Base-by-base conservation (phyloP, 1,140 invertebrate genomes). In the Holcopasites calliopsidis region DNA sequence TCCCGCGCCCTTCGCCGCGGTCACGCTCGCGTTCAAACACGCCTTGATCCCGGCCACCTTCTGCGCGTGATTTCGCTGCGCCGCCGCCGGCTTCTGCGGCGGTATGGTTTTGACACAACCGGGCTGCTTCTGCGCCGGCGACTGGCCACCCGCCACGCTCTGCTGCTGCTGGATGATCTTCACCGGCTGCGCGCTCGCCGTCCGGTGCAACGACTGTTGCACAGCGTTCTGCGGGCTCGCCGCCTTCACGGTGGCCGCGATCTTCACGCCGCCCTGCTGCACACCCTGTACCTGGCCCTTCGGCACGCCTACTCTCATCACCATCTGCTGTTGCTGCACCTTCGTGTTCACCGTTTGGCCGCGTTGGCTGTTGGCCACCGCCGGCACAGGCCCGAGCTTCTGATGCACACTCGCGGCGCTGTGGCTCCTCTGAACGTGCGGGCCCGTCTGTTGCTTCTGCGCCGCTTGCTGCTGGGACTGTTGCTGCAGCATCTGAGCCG, bases 71-170 rank as follows among this genome's bases (percentile, higher is more conserved):
- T 88, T 89, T 18, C 86, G 86, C 35, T 86, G 86, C 2, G 76
- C 23, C 0, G 87, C 85, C 2, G 76, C 23, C 0, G 87, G 80
- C 57, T 91, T 91, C 38, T 91, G 90, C 5, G 89, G 79, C 0
- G 89, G 86, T 55, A 91, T 90, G 1, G 90, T 91, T 31, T 91
- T 91, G 6, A 91, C 89, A 47, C 89, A 90, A 21, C 90, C 90
- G 0, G 88, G 86, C 35, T 90, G 88, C 38, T 90, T 90, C 33
- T 88, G 88, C 7, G 80, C 55, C 54, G 83, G 85, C 0, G 85
- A 80, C 21, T n/a, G n/a, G n/a, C n/a, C n/a, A n/a, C 75, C 76
- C 13, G 87, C 80, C 1, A 83, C 26, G 49, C 85, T 85, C n/a
- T 87, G 88, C 33, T 88, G 89, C n/a, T 76, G 66, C 35, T 87